Evolutionary conservation across 2,888 invertebrate genomes (phyloP), one percentile per base, ranked within the genome.

Genomic region (Volucella inanis): DNA sequence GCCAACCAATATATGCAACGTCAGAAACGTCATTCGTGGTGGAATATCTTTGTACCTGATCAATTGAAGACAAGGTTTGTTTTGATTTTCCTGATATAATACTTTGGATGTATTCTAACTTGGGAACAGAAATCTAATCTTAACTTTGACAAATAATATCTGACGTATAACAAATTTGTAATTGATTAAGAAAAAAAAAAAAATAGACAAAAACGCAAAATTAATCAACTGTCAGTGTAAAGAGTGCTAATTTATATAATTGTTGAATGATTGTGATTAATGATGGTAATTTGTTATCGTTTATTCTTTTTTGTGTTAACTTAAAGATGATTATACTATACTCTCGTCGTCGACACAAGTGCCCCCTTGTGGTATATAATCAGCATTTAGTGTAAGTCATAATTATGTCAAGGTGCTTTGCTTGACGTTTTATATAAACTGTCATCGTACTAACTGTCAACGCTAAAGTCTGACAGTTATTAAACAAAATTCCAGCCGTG

Each of bases 11-110:
- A 74, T 85, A 88, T 74, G 88, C 88, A 88, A 88, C 92, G 91
- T 88, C 92, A 96, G 91, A 96, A 96, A 91, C 93, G 96, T 85
- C 95, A 95, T 49, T 97, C 96, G 49, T 97, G 97, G 97, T 97
- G 97, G 97, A 97, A 96, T 91, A 96, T 97, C 87, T 96, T 97
- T 90, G 95, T 96, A 57, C 95, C 96, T 64, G 96, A 97, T 89
- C 95, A 95, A 89, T 93, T 94, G 82, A 94, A 94, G 88, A 93
- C 94, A 93, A 95, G 95, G 95, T 95, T 87, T 79, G 12, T 64
- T 12, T 39, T 57, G n/a, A 67, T 65, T 47, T 8, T 59, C 59
- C n/a, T 62, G 45, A 62, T 50, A 67, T 62, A 15, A 11, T 50
- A 31, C n/a, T 39, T 76, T 65, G 47, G 55, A 4, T 45, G 49